These are phyloP conservation scores for Callyntrura guangdongensis DNA, from an alignment of 2,888 invertebrate species.

Conservation along the genomic window DNA sequence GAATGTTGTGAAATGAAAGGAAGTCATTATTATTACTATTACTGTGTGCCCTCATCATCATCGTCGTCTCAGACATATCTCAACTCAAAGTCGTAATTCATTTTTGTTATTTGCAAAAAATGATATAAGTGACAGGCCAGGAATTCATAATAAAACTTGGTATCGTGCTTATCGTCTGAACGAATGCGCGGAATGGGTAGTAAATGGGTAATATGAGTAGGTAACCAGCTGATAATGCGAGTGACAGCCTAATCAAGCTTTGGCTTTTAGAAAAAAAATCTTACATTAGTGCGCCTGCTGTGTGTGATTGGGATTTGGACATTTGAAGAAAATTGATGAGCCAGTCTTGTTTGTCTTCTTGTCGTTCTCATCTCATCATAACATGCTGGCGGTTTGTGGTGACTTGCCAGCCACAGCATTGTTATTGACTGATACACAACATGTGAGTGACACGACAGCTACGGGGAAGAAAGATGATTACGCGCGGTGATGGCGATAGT, in stretches of 20 bases:
- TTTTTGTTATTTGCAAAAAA: conserved; percentile 31
- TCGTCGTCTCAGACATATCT: background rate
- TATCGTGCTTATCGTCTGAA: background rate
- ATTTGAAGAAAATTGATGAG: conserved; percentile 40
- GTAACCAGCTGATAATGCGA: background rate
- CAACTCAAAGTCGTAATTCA: conserved; percentile 26
- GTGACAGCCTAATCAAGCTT: conserved; percentile 5
- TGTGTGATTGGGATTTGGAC: conserved; percentile 20
- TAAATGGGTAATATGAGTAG: background rate
- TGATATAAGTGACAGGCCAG: conserved; percentile 46
- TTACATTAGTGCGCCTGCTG: background rate
- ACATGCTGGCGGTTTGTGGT: background rate
- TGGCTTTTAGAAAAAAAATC: background rate
- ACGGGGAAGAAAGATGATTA: background rate
- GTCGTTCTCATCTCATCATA: background rate
- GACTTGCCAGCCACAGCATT: background rate
- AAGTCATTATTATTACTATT: conserved; percentile 57
- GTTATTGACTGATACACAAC: background rate
- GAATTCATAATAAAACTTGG: conserved; percentile 12
- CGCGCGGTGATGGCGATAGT: too few species aligned
- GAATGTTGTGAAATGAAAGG: conserved; percentile 52
- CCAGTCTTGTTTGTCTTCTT: background rate
- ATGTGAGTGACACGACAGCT: background rate
- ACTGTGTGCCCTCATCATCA: conserved; percentile 11
- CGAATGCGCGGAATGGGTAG: too few species aligned